Evolutionary conservation across 2,888 invertebrate species (phyloP).

Genomic region (Plagiodera versicolora): DNA sequence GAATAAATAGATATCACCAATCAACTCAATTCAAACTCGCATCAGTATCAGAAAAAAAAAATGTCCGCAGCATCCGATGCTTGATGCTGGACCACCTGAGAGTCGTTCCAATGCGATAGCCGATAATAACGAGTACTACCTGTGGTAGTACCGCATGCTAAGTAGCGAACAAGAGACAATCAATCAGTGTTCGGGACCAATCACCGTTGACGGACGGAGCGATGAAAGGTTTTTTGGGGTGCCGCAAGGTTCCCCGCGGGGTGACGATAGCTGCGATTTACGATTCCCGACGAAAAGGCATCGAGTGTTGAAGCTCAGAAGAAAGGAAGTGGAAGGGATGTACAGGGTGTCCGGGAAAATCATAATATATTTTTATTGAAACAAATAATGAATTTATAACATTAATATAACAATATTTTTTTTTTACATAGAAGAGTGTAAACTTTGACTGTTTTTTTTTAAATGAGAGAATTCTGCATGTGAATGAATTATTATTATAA

Average conservation of each 20-base stretch:
- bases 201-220: conserved; percentile 34
- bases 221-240: conserved; percentile 6
- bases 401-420: too few species aligned
- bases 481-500: too few species aligned
- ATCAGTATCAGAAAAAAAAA: not conserved
- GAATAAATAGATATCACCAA: too few species aligned
- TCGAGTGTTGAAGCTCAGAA: not conserved
- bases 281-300: not conserved
- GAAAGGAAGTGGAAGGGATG: too few species aligned
- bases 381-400: too few species aligned
- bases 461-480: too few species aligned
- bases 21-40: too few species aligned
- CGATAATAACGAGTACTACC: conserved; percentile 50
- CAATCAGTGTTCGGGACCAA: conserved; percentile 42
- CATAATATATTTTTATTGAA: too few species aligned
- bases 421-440: too few species aligned
- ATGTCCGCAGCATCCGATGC: conserved; percentile 1
- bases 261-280: not conserved
- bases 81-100: conserved; percentile 47
- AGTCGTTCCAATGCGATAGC: conserved; percentile 49
- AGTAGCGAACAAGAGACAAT: conserved; percentile 48
- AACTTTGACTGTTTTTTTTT: too few species aligned
- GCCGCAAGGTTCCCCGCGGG: conserved; percentile 6
- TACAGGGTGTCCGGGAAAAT: too few species aligned
- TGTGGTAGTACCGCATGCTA: conserved; percentile 42